Evolutionary conservation across 2,888 invertebrate genomes (phyloP).

Genomic region (Philereme vetulata): DNA sequence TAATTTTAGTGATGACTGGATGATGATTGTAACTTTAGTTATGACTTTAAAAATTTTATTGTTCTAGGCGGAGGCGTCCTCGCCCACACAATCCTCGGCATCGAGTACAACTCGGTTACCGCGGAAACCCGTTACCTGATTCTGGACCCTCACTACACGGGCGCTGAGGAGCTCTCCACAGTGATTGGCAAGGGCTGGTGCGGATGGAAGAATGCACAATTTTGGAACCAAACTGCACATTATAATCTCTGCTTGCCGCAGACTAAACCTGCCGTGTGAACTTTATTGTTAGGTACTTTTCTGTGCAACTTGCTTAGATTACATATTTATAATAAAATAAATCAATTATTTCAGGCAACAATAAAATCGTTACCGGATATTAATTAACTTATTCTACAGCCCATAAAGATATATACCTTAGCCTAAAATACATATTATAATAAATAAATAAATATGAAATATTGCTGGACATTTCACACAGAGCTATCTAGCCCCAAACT

Average conservation of each 20-base stretch:
- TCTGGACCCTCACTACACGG: slow-evolving; percentile 99
- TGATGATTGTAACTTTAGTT: too few relatives aligned
- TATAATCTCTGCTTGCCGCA: slow-evolving; percentile 98
- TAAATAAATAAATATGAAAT: too few relatives aligned
- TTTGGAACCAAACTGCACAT: slow-evolving; percentile 97
- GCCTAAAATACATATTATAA: too few relatives aligned
- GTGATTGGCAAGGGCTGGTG: slow-evolving; percentile 96
- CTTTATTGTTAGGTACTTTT: background rate
- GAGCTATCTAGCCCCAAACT: too few relatives aligned
- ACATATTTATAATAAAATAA: too few relatives aligned
- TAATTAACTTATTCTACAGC: too few relatives aligned
- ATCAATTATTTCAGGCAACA: too few relatives aligned
- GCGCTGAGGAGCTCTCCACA: slow-evolving; percentile 89
- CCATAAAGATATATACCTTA: too few relatives aligned
- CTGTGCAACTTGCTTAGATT: too few relatives aligned
- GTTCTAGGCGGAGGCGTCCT: slow-evolving; percentile 95
- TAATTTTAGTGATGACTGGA: too few relatives aligned
- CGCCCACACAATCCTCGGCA: slow-evolving; percentile 98
- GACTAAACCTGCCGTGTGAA: slow-evolving; percentile 66
- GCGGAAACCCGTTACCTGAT: slow-evolving; percentile 96
- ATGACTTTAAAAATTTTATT: background rate
- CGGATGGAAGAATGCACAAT: slow-evolving; percentile 96
- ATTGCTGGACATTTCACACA: too few relatives aligned
- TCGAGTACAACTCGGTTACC: slow-evolving; percentile 92
- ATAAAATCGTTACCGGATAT: too few relatives aligned